phyloP scores from a whole-genome alignment of 2,888 invertebrate genomes.

The Eristalis arbustorum region DNA sequence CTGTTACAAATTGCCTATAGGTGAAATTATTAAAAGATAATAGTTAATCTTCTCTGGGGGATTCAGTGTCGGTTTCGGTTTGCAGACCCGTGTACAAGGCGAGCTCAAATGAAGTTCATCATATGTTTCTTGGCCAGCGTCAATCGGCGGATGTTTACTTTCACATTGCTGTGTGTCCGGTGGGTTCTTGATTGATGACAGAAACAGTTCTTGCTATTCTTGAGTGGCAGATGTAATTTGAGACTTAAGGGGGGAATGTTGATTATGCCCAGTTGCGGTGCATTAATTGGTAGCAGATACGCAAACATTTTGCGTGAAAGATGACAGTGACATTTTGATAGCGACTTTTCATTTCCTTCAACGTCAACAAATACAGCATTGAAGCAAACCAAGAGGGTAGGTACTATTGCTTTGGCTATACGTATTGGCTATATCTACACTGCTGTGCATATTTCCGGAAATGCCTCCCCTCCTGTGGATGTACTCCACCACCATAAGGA shows the following conservation, averaged over 20 bases:
- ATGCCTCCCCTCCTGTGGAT: no score
- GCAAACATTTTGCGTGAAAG: neutral
- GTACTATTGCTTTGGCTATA: no score
- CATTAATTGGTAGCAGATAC: neutral
- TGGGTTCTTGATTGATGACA: neutral
- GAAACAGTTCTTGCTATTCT: slow-evolving; percentile 7
- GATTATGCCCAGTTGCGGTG: neutral
- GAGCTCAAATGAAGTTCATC: neutral
- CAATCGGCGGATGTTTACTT: slow-evolving; percentile 28
- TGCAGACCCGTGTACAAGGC: slow-evolving; percentile 15
- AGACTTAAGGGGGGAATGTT: neutral
- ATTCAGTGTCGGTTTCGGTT: neutral
- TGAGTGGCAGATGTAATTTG: neutral
- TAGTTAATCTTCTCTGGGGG: slow-evolving; percentile 51
- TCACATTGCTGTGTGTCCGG: slow-evolving; percentile 20
- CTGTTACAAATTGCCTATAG: neutral
- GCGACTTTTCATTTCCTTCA: neutral
- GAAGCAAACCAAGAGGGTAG: no score
- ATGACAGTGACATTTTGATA: neutral
- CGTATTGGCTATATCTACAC: no score
- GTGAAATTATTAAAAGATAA: slow-evolving; percentile 46
- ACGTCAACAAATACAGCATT: no score
- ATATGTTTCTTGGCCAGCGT: neutral
- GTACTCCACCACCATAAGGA: no score
- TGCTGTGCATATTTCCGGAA: no score